Percentiles rank a stretch among this genome's conserved stretches.
These are phyloP conservation scores for Dione vanillae DNA, from an alignment of 2,888 invertebrate species.

Conservation along the genomic window DNA sequence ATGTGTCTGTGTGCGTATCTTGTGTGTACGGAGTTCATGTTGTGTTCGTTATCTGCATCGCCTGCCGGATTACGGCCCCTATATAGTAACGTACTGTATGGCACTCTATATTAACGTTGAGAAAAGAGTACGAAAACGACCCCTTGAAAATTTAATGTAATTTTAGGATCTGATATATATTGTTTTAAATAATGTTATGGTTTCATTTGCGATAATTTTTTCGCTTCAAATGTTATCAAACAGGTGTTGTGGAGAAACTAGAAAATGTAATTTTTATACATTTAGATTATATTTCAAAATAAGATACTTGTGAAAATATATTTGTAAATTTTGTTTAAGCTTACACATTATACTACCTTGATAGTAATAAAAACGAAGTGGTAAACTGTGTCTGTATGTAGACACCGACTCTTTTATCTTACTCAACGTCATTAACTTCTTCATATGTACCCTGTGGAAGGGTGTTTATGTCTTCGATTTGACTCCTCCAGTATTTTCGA, in stretches of 20 bases:
- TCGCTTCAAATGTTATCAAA: not conserved
- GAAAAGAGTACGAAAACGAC: constrained; percentile 10
- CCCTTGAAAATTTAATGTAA: constrained; percentile 9
- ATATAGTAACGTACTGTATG: constrained; percentile 20
- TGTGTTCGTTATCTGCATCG: constrained; percentile 17
- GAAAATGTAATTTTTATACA: not conserved
- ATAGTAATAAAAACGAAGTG: no score
- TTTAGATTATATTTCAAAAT: not conserved
- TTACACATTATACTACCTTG: no score
- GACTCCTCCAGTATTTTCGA: no score
- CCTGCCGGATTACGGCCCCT: constrained; percentile 20
- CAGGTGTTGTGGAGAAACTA: not conserved
- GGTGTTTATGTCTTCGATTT: no score
- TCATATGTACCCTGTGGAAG: no score
- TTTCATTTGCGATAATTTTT: not conserved
- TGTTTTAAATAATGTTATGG: not conserved
- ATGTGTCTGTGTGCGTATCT: not conserved
- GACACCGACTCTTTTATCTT: no score
- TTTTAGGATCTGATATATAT: not conserved
- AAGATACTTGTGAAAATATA: not conserved
- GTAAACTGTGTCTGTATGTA: no score
- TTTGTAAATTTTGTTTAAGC: not conserved
- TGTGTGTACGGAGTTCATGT: not conserved
- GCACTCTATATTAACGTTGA: constrained; percentile 17
- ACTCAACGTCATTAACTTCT: no score